Evolutionary conservation across 2,888 invertebrate species (phyloP), one percentile per base, ranked within the genome.

Genomic region (Hoplodrina ambigua): DNA sequence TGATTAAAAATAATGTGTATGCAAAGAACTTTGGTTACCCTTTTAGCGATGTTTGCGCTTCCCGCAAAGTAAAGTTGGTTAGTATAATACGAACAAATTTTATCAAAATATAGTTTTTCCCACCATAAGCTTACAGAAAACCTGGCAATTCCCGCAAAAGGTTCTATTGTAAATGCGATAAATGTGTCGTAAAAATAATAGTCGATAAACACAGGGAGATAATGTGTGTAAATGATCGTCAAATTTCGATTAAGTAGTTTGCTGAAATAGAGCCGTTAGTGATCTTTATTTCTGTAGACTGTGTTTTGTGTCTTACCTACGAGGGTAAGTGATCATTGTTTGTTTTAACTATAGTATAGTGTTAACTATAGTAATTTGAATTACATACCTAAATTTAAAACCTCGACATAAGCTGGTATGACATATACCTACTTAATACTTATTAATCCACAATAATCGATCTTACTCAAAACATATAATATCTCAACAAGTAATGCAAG

Each of bases 201-300:
- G 90, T 86, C 89, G 79, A 91, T 92, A 92, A 91, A 92, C 87
- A 89, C 77, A 56, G 52, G 84, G 88, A 62, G 55, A 86, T 89
- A 89, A 90, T 87, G 89, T 87, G 84, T 84, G 80, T 83, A 80
- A 78, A 83, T 81, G 83, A 86, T 90, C 89, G 85, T 90, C 87
- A 90, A 88, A 84, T 90, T 90, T 86, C 91, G 88, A 93, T 93
- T 89, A 90, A n/a, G n/a, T n/a, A n/a, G n/a, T 86, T 83, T 82
- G 69, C 75, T 82, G 85, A 82, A 87, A 90, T 87, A 81, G 87
- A 83, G 84, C 37, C 56, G 33, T 73, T 82, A 81, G 81, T 87
- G 89, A 87, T 86, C 86, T 88, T 86, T 87, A 82, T 86, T 86
- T 8, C 41, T 11, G 11, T 41, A 13, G 30, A 57, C 54, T 41